These are phyloP conservation scores for Corythornis madagascariensis DNA, from an alignment of 2,113 vertebrate species.

Conservation along the genomic window DNA sequence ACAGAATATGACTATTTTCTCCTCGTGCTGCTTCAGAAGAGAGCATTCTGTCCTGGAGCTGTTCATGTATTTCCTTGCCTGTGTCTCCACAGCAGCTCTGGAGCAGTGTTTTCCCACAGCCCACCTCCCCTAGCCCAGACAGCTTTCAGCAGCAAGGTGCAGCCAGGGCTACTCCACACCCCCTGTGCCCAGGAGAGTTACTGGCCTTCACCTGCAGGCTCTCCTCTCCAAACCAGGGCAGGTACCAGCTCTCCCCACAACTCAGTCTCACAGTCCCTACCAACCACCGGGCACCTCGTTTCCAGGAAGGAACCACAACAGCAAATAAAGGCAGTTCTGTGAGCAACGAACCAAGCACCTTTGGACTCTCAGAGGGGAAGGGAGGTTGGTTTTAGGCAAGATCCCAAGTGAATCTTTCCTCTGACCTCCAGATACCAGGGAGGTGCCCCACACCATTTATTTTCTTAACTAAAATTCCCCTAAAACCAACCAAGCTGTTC, in stretches of 20 bases:
- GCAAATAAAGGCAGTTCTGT: neutral
- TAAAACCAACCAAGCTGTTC: neutral
- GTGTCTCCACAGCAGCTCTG: neutral
- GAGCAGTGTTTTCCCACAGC: neutral
- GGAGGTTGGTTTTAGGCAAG: neutral
- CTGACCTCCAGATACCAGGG: neutral
- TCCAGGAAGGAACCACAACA: neutral
- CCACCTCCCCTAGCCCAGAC: neutral
- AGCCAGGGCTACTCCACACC: neutral
- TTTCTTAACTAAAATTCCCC: neutral
- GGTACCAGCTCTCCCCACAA: neutral
- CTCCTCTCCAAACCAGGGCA: neutral
- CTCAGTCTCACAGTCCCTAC: neutral
- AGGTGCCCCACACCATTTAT: neutral
- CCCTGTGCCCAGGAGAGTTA: neutral
- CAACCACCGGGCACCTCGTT: neutral
- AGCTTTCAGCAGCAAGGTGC: neutral
- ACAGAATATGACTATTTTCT: constrained; percentile 30
- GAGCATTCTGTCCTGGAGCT: neutral
- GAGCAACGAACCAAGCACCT: neutral
- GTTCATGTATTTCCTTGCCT: neutral
- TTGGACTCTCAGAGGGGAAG: neutral
- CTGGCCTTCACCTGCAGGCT: neutral
- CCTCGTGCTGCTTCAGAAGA: neutral
- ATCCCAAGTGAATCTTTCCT: neutral